A percentile compares a stretch with the other conserved stretches of the same genome.
These are phyloP conservation scores for Anableps anableps DNA, from an alignment of 2,797 vertebrate species.

Conservation along the genomic window DNA sequence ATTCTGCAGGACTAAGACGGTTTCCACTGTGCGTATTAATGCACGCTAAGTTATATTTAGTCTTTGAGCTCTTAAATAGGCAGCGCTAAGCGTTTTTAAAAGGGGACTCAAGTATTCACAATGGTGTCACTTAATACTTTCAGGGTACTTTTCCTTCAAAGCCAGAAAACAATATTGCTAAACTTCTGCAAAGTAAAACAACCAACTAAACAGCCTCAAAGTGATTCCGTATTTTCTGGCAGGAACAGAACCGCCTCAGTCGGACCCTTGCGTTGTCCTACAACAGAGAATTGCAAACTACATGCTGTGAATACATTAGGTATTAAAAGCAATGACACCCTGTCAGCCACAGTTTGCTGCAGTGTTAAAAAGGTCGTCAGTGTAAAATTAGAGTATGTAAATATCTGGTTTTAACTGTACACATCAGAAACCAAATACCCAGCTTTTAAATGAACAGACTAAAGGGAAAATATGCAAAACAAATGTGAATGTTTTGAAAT, in stretches of 20 bases:
- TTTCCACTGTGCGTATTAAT: no score
- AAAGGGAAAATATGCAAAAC: background rate
- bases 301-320: background rate
- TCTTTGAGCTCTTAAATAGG: background rate
- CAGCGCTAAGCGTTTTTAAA: background rate
- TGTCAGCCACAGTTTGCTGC: background rate
- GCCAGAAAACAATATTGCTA: background rate
- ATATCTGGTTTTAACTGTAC: background rate
- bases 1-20: no score
- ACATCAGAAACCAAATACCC: background rate
- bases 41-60: no score
- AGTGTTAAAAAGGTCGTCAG: background rate
- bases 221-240: background rate
- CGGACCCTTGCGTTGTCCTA: background rate
- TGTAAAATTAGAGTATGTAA: background rate
- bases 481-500: background rate
- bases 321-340: background rate
- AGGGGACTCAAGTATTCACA: background rate
- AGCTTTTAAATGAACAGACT: background rate
- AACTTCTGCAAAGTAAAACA: background rate
- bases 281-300: background rate
- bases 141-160: background rate
- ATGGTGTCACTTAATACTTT: background rate
- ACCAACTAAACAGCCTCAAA: background rate
- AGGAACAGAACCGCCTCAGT: background rate